These are phyloP conservation scores for Epizoanthus fatuus DNA, from an alignment of 92 coral and sea anemone species.

Conservation along the genomic window DNA sequence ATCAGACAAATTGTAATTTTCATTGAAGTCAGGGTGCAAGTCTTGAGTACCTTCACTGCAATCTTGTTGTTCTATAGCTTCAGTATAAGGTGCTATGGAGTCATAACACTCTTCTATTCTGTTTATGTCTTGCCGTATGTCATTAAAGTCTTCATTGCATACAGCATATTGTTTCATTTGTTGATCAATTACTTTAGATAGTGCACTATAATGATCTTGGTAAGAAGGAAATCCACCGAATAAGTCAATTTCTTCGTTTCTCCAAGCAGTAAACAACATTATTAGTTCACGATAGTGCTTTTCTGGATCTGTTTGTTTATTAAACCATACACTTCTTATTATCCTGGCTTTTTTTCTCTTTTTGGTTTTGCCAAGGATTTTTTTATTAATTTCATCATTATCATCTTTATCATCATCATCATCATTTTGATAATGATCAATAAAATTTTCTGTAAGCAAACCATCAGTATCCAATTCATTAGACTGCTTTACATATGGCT, in stretches of 20 bases:
- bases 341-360: slow-evolving; percentile 59
- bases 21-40: slow-evolving; percentile 74
- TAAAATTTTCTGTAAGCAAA: slow-evolving; percentile 20
- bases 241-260: slow-evolving; percentile 65
- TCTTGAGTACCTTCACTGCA: slow-evolving; percentile 64
- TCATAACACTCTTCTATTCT: slow-evolving; percentile 67
- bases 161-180: slow-evolving; percentile 59
- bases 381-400: slow-evolving; percentile 3
- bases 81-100: slow-evolving; percentile 66
- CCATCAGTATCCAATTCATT: slow-evolving; percentile 41
- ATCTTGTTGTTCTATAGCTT: slow-evolving; percentile 67
- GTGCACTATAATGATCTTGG: slow-evolving; percentile 28
- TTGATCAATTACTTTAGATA: slow-evolving; percentile 5
- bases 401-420: neutral
- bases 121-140: slow-evolving; percentile 60
- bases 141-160: slow-evolving; percentile 53
- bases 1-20: slow-evolving; percentile 69
- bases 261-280: slow-evolving; percentile 68
- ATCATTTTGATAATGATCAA: slow-evolving; percentile 36
- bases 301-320: slow-evolving; percentile 46
- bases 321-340: slow-evolving; percentile 46
- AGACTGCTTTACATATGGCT: slow-evolving; percentile 38
- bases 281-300: slow-evolving; percentile 49
- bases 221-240: slow-evolving; percentile 43
- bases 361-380: slow-evolving; percentile 10